Conservation (phyloP, 1,140 invertebrate genomes). For the Chlorops oryzae region DNA sequence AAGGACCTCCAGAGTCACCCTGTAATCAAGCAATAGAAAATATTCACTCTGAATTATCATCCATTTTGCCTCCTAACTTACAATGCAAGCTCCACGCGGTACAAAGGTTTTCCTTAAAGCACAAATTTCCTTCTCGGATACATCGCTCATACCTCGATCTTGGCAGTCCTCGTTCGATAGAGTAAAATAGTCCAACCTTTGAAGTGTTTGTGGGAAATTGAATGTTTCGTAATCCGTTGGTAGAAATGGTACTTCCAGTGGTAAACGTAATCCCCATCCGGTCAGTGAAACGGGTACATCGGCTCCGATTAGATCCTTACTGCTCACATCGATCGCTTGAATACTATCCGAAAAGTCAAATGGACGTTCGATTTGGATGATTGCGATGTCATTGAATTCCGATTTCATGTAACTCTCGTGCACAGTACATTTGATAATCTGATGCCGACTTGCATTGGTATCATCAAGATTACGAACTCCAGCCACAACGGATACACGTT, state of each 20-base stretch:
- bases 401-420: constrained; percentile 36
- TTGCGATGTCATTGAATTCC: constrained; percentile 37
- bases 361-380: constrained; percentile 26
- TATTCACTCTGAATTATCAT: neutral
- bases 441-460: constrained; percentile 31
- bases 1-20: constrained; percentile 69
- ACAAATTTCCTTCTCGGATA: constrained; percentile 48
- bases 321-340: constrained; percentile 19
- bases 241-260: constrained; percentile 15
- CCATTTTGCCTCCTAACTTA: constrained; percentile 16
- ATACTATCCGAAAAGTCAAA: constrained; percentile 28
- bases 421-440: constrained; percentile 23
- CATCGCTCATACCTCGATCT: constrained; percentile 27
- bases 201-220: constrained; percentile 32
- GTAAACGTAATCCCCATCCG: constrained; percentile 42
- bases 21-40: constrained; percentile 30
- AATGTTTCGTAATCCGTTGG: constrained; percentile 17
- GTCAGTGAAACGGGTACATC: constrained; percentile 31
- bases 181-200: constrained; percentile 34
- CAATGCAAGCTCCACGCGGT: constrained; percentile 47
- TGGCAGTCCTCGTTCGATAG: constrained; percentile 33
- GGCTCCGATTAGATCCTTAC: constrained; percentile 20
- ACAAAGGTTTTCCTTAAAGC: constrained; percentile 45
- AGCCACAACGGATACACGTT: constrained; percentile 45
- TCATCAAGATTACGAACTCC: constrained; percentile 47